Percentiles rank a stretch among this genome's conserved stretches.
Conservation (phyloP, 2,113 vertebrate genomes). For the Pristiophorus japonicus region DNA sequence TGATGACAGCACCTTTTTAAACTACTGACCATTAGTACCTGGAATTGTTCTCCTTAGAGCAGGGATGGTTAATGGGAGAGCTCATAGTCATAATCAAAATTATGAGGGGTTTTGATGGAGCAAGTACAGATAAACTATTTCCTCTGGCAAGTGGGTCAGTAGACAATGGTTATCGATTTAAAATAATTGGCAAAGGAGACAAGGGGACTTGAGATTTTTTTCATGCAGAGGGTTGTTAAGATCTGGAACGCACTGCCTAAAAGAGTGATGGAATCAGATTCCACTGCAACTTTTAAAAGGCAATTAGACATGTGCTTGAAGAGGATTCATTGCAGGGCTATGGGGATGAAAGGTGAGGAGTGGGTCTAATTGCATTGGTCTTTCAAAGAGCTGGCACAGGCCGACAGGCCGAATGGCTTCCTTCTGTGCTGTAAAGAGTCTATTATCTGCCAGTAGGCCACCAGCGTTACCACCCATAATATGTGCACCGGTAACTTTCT, state of each 20-base stretch:
- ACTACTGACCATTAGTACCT: no score
- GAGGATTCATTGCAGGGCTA: background rate
- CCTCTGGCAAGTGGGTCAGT: no score
- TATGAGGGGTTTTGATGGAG: no score
- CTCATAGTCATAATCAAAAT: no score
- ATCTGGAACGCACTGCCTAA: background rate
- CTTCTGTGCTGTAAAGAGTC: background rate
- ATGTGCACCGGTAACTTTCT: background rate
- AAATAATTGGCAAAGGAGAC: background rate
- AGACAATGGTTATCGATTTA: no score
- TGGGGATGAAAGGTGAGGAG: background rate
- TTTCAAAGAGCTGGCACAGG: background rate
- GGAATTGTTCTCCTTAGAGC: no score
- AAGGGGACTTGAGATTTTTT: background rate
- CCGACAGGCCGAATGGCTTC: background rate
- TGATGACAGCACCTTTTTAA: no score
- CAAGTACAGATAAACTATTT: no score
- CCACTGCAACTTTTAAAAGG: background rate
- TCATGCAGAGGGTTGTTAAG: background rate
- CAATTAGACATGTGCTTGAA: background rate
- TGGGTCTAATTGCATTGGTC: background rate
- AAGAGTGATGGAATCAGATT: background rate
- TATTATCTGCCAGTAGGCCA: background rate
- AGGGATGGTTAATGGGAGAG: no score
- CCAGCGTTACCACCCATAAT: background rate